Percentiles rank a stretch among this genome's conserved stretches.
phyloP scores from a whole-genome alignment of 1,140 invertebrate genomes.

The Trypoxylus dichotomus region DNA sequence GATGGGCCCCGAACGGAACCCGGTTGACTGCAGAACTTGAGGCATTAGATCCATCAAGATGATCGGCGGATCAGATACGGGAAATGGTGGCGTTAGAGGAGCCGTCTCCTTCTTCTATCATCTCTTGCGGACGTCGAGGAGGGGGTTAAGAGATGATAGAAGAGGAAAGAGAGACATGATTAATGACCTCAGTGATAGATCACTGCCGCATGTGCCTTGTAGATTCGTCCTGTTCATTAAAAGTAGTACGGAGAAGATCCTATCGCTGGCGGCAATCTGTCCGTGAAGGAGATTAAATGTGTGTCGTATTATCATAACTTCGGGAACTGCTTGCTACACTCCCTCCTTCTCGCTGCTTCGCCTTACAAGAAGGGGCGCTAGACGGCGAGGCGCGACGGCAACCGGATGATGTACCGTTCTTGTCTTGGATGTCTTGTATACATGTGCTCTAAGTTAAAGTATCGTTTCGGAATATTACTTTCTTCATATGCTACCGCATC shows the following conservation, averaged over 20 bases:
- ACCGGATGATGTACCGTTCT: background rate
- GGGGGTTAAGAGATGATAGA: background rate
- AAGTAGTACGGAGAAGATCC: background rate
- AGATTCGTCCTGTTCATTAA: slow-evolving; percentile 3
- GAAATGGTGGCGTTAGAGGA: background rate
- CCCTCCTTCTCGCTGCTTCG: background rate
- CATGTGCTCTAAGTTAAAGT: background rate
- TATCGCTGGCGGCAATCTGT: background rate
- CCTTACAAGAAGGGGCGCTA: background rate
- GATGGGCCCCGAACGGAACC: background rate
- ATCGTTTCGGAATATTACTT: background rate
- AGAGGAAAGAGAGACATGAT: background rate
- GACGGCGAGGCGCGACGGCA: background rate
- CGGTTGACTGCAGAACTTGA: background rate
- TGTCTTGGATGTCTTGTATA: background rate
- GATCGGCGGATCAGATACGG: slow-evolving; percentile 2
- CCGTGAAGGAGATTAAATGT: background rate
- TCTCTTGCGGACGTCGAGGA: background rate
- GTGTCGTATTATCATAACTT: slow-evolving; percentile 3
- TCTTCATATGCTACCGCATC: background rate
- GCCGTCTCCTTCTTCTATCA: background rate
- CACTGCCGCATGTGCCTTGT: background rate
- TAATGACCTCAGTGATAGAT: slow-evolving; percentile 2
- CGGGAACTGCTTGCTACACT: background rate
- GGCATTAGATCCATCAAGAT: slow-evolving; percentile 2